These are phyloP conservation scores for Oxyruncus cristatus DNA, from an alignment of 2,113 vertebrate genomes.

Conservation along the genomic window DNA sequence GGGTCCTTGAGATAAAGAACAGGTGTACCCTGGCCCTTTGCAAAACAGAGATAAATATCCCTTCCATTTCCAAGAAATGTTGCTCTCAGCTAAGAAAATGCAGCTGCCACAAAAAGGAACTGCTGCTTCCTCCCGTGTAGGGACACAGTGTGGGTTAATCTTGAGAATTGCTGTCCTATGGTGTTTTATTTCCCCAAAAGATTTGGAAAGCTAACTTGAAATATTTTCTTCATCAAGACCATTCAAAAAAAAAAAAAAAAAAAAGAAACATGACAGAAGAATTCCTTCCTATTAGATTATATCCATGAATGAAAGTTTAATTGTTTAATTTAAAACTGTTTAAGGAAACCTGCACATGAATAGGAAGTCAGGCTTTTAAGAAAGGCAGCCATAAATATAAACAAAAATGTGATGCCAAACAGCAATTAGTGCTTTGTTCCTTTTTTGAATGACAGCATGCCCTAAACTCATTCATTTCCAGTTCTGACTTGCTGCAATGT, in stretches of 20 bases:
- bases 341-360: constrained; percentile 49
- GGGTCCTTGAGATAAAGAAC: constrained; percentile 31
- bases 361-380: constrained; percentile 51
- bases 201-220: background rate
- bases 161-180: background rate
- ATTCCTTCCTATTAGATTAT: constrained; percentile 5
- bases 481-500: constrained; percentile 39
- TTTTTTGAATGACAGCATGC: constrained; percentile 49
- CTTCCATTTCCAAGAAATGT: background rate
- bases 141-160: background rate
- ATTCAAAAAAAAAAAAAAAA: background rate
- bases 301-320: constrained; percentile 52
- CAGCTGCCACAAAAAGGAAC: background rate
- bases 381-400: constrained; percentile 63
- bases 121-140: background rate
- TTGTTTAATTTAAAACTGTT: constrained; percentile 51
- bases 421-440: constrained; percentile 61
- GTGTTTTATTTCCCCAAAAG: background rate
- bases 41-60: constrained; percentile 16
- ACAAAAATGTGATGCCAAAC: constrained; percentile 25
- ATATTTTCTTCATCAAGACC: background rate
- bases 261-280: background rate
- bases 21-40: background rate
- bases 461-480: constrained; percentile 25
- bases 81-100: background rate